Conservation (phyloP, 2,113 vertebrate genomes). For the Phaethon lepturus region DNA sequence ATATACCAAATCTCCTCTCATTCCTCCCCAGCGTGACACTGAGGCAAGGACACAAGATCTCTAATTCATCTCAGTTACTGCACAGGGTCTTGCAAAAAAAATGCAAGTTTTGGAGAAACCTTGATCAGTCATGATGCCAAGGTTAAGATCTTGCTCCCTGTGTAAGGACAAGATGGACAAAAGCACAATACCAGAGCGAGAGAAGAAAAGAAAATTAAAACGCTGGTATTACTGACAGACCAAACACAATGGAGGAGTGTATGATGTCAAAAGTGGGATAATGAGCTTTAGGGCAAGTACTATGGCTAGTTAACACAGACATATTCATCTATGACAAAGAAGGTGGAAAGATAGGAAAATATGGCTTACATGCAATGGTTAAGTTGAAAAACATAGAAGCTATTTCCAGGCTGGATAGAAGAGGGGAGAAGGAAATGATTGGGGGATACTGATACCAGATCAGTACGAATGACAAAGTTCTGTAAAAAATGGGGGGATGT, state of each 20-base stretch:
- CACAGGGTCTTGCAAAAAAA: neutral
- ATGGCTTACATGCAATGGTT: neutral
- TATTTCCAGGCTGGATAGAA: neutral
- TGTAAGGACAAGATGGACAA: neutral
- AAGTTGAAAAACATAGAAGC: neutral
- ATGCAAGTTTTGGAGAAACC: neutral
- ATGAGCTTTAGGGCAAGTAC: neutral
- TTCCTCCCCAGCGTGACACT: neutral
- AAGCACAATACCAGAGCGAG: neutral
- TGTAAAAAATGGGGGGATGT: neutral
- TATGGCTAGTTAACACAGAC: neutral
- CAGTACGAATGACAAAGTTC: neutral
- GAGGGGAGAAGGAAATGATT: neutral
- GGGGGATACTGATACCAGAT: neutral
- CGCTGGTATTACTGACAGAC: neutral
- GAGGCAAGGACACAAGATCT: neutral
- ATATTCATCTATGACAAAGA: neutral
- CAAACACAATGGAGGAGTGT: neutral
- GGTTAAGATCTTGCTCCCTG: neutral
- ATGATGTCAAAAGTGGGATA: neutral
- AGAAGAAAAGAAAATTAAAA: neutral
- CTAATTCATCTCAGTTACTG: neutral
- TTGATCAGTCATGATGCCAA: neutral
- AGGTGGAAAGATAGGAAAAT: neutral
- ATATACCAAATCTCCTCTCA: neutral